These are phyloP conservation scores for Muntiacus muntjak DNA, from an alignment of 2,113 vertebrate genomes.

Conservation along the genomic window DNA sequence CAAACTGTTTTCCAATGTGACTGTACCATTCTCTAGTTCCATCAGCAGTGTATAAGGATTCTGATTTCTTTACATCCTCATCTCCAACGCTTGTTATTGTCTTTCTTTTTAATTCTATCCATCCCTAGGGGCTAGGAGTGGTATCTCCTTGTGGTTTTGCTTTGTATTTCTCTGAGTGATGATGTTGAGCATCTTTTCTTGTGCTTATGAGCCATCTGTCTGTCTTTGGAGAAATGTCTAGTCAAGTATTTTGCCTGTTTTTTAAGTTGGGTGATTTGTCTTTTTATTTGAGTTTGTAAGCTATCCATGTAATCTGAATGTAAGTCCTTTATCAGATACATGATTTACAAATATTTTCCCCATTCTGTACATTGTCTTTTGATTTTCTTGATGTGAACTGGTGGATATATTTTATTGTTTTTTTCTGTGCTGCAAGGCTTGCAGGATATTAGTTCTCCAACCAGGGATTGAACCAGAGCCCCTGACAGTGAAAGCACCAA, in stretches of 20 bases:
- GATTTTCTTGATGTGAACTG: neutral
- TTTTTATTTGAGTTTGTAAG: neutral
- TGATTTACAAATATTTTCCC: neutral
- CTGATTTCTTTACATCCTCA: neutral
- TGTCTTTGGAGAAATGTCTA: neutral
- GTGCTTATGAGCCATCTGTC: neutral
- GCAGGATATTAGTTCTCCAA: neutral
- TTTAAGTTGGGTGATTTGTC: neutral
- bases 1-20: neutral
- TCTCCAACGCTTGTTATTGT: neutral
- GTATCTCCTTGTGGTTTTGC: neutral
- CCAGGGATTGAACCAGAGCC: neutral
- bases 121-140: neutral
- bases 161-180: neutral
- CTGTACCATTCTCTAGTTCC: neutral
- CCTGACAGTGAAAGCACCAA: neutral
- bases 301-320: neutral
- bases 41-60: neutral
- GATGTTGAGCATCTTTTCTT: neutral
- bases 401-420: neutral
- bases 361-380: neutral
- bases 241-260: neutral
- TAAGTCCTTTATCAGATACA: neutral
- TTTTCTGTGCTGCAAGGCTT: neutral
- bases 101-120: neutral